These are phyloP conservation scores for Caretta caretta DNA, from an alignment of 2,113 vertebrate species.

Conservation along the genomic window DNA sequence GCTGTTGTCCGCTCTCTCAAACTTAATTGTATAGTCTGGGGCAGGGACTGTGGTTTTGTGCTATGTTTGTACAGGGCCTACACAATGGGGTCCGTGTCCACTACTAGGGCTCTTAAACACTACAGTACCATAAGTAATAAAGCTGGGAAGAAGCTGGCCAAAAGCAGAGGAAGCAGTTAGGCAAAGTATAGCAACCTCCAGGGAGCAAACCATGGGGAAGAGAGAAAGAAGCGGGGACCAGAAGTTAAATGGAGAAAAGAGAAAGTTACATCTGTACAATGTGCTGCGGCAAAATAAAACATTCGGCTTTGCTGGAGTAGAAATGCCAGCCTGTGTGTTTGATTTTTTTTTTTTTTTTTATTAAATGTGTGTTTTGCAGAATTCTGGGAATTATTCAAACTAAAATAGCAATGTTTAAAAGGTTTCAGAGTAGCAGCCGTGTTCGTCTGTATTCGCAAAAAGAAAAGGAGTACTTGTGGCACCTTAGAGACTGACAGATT, in stretches of 20 bases:
- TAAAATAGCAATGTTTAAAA: fast-evolving
- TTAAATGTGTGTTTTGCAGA: background rate
- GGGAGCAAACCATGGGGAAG: no score
- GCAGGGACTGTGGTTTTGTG: no score
- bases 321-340: background rate
- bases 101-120: background rate
- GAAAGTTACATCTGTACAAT: fast-evolving
- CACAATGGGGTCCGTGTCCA: background rate
- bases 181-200: background rate
- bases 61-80: background rate
- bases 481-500: no score
- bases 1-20: background rate
- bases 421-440: no score
- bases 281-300: background rate
- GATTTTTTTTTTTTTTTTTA: background rate
- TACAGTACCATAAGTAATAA: background rate
- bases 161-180: background rate
- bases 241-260: background rate
- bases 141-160: background rate
- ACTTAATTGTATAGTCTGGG: background rate
- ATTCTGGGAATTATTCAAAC: background rate
- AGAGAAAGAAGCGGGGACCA: background rate
- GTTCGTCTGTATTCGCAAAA: no score
- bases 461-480: no score
- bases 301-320: background rate